Base-by-base conservation (phyloP, 2,797 vertebrate genomes). In the Fistularia tabacaria region DNA sequence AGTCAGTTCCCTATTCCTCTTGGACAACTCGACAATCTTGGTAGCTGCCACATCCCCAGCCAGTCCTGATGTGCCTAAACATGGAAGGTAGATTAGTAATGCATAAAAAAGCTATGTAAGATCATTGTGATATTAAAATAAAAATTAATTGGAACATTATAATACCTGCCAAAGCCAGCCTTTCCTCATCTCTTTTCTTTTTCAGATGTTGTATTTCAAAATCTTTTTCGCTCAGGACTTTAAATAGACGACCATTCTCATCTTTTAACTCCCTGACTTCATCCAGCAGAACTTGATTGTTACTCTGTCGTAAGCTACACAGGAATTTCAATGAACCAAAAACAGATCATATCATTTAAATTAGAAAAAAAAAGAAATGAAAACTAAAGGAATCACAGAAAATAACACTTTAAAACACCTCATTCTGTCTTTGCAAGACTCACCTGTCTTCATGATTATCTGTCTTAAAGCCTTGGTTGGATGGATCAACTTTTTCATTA, bases 1-100 rank as follows among this genome's bases (percentile, higher is more conserved):
- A 5, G 62, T 87, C 25, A 98, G 62, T 57, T 92, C 91, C 15
- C 94, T 90, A 49, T 94, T 98, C 85, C 77, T 95, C 77, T 94
- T 98, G 47, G 95, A 94, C 76, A 99, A 71, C 64, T 97, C 94
- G 1, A 99, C 91, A 0, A 98, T 96, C 86, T 94, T 98, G 49
- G 91, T 87, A 58, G 95, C 94, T 1, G 93, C 93, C 12, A 88
- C 79, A 11, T 97, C 95, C 49, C 93, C 94, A 2, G 91, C 79
- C 46, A 94, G 44, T 8, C 92, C 92, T 0, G 91, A 73, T 0
- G 84, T 84, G 36, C 93, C 97, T 99, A 69, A 11, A 68, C 3
- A 38, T n/a, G 7, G 50, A 62, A 38, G 10, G 60, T 43, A 7
- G 9, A 25, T 25, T 3, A 25, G 25, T 2, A 58, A 25, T 3